Evolutionary conservation across 2,113 vertebrate species (phyloP).

Genomic region (Numida meleagris): DNA sequence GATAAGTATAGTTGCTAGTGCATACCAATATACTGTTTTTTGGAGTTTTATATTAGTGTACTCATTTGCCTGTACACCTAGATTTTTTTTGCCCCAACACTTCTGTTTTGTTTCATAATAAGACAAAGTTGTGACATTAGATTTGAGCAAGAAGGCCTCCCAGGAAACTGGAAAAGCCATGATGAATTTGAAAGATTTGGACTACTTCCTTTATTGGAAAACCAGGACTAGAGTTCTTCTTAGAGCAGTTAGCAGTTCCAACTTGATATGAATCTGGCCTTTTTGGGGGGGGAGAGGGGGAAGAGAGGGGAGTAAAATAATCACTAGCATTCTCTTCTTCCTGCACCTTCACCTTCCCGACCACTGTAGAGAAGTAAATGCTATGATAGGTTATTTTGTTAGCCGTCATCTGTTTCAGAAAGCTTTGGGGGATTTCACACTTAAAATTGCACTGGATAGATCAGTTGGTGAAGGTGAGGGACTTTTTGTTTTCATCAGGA

Average conservation of each 20-base stretch:
- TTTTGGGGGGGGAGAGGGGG: neutral
- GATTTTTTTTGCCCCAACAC: neutral
- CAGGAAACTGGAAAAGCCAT: neutral
- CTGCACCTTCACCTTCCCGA: neutral
- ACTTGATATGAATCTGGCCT: neutral
- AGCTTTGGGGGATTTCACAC: slow-evolving; percentile 29
- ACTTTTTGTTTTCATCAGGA: neutral
- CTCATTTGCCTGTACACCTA: neutral
- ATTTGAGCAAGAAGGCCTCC: neutral
- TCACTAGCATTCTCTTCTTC: neutral
- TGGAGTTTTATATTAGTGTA: neutral
- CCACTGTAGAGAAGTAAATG: neutral
- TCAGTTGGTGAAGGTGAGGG: neutral
- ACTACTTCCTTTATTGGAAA: neutral
- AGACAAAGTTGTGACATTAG: neutral
- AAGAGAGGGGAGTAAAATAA: neutral
- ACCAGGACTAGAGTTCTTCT: neutral
- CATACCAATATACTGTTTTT: neutral
- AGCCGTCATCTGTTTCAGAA: neutral
- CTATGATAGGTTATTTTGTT: neutral
- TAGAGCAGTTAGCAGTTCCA: neutral
- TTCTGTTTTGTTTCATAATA: neutral
- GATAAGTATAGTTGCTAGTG: neutral
- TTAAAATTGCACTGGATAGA: neutral
- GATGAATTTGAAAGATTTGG: neutral